Percentiles rank a stretch among this genome's conserved stretches.
Evolutionary conservation across 2,888 invertebrate genomes (phyloP).

Genomic region (Flexamia atlantica): DNA sequence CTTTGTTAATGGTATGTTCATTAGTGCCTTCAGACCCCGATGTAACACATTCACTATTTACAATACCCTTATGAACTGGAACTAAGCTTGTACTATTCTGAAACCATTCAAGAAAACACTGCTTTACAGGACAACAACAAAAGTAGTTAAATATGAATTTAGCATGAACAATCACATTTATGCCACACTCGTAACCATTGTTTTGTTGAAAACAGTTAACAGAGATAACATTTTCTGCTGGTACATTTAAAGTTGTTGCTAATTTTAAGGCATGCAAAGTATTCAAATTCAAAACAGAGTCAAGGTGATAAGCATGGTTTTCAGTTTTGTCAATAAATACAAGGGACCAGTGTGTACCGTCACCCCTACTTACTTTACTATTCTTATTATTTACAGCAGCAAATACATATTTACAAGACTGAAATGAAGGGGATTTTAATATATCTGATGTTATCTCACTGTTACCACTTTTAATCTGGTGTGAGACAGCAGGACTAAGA

Average conservation of each 20-base stretch:
- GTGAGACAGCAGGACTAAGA: conserved; percentile 23
- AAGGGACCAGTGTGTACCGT: not conserved
- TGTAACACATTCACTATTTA: not conserved
- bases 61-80: not conserved
- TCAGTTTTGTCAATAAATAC: conserved; percentile 1
- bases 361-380: not conserved
- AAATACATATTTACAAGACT: not conserved
- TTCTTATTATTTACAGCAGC: not conserved
- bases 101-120: not conserved
- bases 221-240: not conserved
- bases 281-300: not conserved
- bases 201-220: conserved; percentile 12
- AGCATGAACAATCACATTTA: conserved; percentile 7
- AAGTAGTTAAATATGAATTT: conserved; percentile 14
- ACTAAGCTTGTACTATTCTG: not conserved
- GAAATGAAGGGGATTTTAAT: not conserved
- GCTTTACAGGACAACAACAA: not conserved
- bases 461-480: not conserved
- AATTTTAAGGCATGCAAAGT: not conserved
- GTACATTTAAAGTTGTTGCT: not conserved
- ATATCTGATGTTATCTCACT: not conserved
- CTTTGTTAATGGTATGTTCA: not conserved
- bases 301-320: conserved; percentile 8
- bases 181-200: conserved; percentile 17
- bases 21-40: not conserved